These are phyloP conservation scores for Branchipolynoe longqiensis DNA, from an alignment of 2,888 invertebrate genomes.

Conservation along the genomic window DNA sequence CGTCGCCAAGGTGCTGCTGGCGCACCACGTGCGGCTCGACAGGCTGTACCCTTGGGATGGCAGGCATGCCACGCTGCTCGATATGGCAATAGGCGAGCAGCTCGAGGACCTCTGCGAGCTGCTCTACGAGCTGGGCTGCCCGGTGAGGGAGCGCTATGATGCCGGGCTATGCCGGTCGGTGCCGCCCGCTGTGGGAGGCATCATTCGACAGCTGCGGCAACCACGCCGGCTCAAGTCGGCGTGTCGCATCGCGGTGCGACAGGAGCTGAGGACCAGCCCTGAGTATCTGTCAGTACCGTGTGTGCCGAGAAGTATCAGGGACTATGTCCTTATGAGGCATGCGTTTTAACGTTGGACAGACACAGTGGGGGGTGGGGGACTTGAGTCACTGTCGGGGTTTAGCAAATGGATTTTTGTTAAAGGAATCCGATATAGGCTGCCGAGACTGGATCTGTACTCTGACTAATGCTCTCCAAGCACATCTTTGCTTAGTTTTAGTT, in stretches of 20 bases:
- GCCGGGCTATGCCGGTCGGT: neutral
- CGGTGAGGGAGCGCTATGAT: neutral
- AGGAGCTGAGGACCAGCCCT: neutral
- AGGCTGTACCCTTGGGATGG: neutral
- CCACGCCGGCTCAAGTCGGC: neutral
- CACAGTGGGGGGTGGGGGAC: too few relatives aligned
- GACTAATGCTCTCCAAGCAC: too few relatives aligned
- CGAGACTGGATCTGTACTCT: too few relatives aligned
- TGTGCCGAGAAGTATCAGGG: too few relatives aligned
- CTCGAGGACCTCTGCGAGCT: neutral
- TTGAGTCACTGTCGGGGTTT: too few relatives aligned
- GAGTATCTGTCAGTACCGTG: too few relatives aligned
- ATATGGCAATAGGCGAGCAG: neutral
- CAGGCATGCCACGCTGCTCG: neutral
- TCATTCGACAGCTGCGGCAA: neutral
- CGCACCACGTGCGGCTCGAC: neutral
- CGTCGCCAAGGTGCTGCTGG: conserved; percentile 5
- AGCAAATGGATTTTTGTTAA: too few relatives aligned
- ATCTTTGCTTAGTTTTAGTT: too few relatives aligned
- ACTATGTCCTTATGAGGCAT: neutral
- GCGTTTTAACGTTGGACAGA: too few relatives aligned
- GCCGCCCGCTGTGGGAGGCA: neutral
- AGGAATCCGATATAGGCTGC: too few relatives aligned
- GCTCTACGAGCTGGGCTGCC: neutral
- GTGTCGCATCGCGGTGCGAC: neutral